Conservation (phyloP, 2,113 vertebrate species). For the Menura novaehollandiae region DNA sequence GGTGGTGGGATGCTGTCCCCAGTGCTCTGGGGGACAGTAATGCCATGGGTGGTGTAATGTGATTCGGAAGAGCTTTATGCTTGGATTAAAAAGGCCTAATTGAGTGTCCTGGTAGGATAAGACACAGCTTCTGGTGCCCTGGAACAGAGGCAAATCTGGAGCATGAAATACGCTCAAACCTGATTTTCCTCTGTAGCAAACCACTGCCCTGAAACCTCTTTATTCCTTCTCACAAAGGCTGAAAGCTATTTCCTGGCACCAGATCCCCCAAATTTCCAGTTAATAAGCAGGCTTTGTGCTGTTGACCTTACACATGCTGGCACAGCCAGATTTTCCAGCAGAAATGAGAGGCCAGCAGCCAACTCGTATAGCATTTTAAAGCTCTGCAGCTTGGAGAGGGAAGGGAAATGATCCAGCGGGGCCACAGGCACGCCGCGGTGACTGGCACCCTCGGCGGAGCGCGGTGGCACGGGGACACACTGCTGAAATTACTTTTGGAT, state of each 20-base stretch:
- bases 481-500: constrained; percentile 74
- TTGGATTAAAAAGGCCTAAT: not conserved
- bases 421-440: not conserved
- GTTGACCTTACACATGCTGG: constrained; percentile 46
- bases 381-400: not conserved
- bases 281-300: constrained; percentile 59
- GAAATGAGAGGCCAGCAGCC: constrained; percentile 38
- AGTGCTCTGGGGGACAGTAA: not conserved
- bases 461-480: not conserved
- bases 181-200: not conserved
- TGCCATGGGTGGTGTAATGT: fast-evolving
- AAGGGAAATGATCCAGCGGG: not conserved
- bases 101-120: not conserved
- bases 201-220: constrained; percentile 43
- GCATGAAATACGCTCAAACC: not conserved
- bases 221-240: constrained; percentile 32
- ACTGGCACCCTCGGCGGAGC: constrained; percentile 29
- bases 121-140: not conserved
- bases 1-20: fast-evolving
- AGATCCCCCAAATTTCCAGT: constrained; percentile 44
- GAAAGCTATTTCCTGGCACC: constrained; percentile 43
- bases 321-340: constrained; percentile 31
- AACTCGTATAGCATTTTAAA: not conserved
- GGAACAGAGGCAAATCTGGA: not conserved
- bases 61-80: not conserved